Conservation (phyloP, 2,113 vertebrate species). For the Thalassarche chlororhynchos region DNA sequence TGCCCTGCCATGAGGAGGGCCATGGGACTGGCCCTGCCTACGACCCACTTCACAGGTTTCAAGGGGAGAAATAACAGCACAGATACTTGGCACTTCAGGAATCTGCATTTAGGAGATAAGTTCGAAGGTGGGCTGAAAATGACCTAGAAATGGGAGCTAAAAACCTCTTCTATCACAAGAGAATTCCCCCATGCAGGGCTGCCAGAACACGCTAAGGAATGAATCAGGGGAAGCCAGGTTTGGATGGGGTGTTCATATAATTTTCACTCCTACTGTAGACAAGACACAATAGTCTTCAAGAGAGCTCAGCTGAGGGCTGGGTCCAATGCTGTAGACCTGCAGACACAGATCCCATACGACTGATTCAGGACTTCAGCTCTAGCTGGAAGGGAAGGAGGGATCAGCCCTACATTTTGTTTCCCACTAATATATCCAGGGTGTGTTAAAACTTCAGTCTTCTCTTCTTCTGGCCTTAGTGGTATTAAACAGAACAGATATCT, state of each 20-base stretch:
- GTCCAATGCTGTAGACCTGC: not conserved
- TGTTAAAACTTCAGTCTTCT: not conserved
- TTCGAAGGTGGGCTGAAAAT: not conserved
- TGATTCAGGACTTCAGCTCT: not conserved
- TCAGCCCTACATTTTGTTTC: not conserved
- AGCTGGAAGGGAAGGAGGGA: not conserved
- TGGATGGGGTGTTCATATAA: not conserved
- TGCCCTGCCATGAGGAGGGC: not conserved
- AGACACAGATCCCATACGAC: not conserved
- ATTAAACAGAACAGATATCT: not conserved
- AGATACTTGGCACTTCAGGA: not conserved
- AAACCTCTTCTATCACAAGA: not conserved
- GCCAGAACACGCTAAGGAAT: not conserved
- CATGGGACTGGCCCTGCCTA: not conserved
- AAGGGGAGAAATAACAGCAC: not conserved
- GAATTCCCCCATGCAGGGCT: fast-evolving
- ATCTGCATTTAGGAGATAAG: not conserved
- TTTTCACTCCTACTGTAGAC: not conserved
- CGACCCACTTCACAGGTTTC: not conserved
- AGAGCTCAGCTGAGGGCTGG: not conserved
- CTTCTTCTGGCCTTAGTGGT: not conserved
- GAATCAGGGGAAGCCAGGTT: not conserved
- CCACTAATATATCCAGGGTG: not conserved
- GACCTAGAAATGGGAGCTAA: not conserved
- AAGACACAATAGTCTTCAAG: not conserved